Conservation (phyloP, 2,797 vertebrate genomes). For the Oreortyx pictus region DNA sequence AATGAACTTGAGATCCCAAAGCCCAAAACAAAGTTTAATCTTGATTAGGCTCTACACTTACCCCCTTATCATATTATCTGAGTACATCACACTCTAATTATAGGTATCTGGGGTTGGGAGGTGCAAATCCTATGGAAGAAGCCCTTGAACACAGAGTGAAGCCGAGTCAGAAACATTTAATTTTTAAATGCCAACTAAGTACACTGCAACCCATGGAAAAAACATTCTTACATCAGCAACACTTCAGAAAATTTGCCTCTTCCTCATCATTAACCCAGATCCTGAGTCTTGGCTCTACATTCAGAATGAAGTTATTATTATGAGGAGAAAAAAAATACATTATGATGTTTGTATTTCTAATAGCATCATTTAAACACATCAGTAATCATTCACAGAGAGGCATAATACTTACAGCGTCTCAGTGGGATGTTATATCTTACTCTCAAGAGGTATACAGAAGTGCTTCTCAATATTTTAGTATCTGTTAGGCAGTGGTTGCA, state of each 20-base stretch:
- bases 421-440: not conserved
- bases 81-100: constrained; percentile 64
- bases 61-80: constrained; percentile 54
- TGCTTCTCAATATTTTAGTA: constrained; percentile 67
- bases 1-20: constrained; percentile 27
- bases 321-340: not conserved
- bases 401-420: constrained; percentile 17
- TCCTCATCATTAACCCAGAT: not conserved
- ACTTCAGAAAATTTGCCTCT: constrained; percentile 19
- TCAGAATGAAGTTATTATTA: constrained; percentile 2
- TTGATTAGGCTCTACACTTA: constrained; percentile 14
- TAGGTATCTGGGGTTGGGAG: constrained; percentile 44
- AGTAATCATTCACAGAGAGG: constrained; percentile 44
- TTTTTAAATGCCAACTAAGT: not conserved
- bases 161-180: not conserved
- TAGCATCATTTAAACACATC: not conserved
- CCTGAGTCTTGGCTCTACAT: constrained; percentile 18
- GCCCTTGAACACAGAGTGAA: constrained; percentile 49
- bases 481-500: constrained; percentile 63
- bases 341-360: constrained; percentile 53
- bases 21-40: constrained; percentile 53
- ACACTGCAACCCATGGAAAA: not conserved
- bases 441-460: constrained; percentile 63
- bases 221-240: not conserved
- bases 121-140: constrained; percentile 48